A percentile compares a stretch with the other conserved stretches of the same genome.
Evolutionary conservation across 92 coral and sea anemone genomes (phyloP).

Genomic region (Porites divaricata): DNA sequence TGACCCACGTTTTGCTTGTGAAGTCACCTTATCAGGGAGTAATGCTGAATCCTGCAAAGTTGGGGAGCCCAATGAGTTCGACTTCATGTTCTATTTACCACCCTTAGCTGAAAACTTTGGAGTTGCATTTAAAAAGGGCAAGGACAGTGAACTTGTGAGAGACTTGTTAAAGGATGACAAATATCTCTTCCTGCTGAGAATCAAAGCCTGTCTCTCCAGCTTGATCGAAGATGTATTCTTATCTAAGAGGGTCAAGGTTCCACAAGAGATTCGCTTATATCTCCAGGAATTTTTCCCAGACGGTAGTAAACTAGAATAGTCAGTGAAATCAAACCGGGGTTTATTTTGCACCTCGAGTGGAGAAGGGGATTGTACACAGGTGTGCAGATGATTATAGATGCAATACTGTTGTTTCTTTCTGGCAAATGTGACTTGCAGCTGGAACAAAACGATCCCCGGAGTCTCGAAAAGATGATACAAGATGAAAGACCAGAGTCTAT

Average conservation of each 20-base stretch:
- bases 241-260: constrained; percentile 34
- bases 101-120: constrained; percentile 37
- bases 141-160: constrained; percentile 9
- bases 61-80: constrained; percentile 51
- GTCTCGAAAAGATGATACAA: constrained; percentile 18
- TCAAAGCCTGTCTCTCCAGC: constrained; percentile 51
- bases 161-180: constrained; percentile 46
- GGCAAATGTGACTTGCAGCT: constrained; percentile 10
- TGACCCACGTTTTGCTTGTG: constrained; percentile 37
- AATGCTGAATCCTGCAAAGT: constrained; percentile 47
- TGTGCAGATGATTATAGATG: constrained; percentile 10
- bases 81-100: constrained; percentile 46
- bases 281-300: constrained; percentile 37
- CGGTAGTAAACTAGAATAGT: constrained; percentile 44
- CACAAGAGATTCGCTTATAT: constrained; percentile 39
- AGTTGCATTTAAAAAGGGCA: constrained; percentile 28
- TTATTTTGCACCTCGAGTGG: constrained; percentile 45
- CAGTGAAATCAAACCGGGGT: constrained; percentile 45
- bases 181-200: constrained; percentile 39
- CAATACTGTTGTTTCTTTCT: constrained; percentile 19
- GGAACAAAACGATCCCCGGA: constrained; percentile 11
- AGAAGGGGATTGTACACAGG: constrained; percentile 53
- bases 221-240: constrained; percentile 44
- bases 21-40: constrained; percentile 44
- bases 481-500: constrained; percentile 31